A percentile compares a stretch with the other conserved stretches of the same genome.
Evolutionary conservation across 2,797 vertebrate genomes (phyloP).

Genomic region (Orientallactaga sibirica): DNA sequence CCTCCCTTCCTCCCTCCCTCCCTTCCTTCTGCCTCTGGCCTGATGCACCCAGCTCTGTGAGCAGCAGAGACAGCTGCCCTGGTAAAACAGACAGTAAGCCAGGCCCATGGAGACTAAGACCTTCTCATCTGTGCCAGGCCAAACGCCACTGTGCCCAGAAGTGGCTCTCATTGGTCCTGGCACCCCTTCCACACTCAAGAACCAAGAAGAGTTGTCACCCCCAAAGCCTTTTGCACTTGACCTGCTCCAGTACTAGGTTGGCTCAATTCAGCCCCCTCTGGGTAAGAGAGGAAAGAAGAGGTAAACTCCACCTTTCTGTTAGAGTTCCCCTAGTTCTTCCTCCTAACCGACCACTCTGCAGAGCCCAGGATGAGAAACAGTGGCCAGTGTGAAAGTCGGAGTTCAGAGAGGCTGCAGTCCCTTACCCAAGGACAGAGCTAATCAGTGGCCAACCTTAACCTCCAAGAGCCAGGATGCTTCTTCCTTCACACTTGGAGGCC

Average conservation of each 20-base stretch:
- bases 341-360: background rate
- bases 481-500: background rate
- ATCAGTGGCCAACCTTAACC: background rate
- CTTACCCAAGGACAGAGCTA: background rate
- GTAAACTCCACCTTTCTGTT: background rate
- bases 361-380: fast-evolving
- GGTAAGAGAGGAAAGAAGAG: background rate
- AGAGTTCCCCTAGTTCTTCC: background rate
- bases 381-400: background rate
- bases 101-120: background rate
- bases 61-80: background rate
- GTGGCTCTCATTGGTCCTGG: background rate
- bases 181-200: background rate
- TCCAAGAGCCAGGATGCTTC: background rate
- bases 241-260: background rate
- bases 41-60: background rate
- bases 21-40: no score
- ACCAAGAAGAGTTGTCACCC: background rate
- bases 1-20: no score
- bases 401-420: background rate
- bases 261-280: background rate
- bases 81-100: background rate
- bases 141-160: background rate
- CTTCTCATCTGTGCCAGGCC: background rate
- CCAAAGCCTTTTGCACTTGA: fast-evolving